Evolutionary conservation across 2,888 invertebrate genomes (phyloP).

Genomic region (Sinhomidia bicolor): DNA sequence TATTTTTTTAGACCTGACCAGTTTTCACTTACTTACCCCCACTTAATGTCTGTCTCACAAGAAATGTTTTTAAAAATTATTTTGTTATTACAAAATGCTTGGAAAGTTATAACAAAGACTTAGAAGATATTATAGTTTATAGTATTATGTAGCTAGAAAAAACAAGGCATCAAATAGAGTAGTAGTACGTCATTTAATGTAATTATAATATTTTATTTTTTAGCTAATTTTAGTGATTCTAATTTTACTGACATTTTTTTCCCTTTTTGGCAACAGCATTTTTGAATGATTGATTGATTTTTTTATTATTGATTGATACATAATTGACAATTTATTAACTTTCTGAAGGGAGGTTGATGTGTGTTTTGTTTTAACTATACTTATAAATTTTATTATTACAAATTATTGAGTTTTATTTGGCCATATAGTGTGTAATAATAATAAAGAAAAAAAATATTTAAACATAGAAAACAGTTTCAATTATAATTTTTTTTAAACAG

Average conservation of each 20-base stretch:
- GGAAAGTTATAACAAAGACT: not conserved
- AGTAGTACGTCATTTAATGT: conserved; percentile 6
- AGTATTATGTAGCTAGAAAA: not conserved
- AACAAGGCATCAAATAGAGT: conserved; percentile 42
- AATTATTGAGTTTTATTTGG: conserved; percentile 12
- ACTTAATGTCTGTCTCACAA: conserved; percentile 9
- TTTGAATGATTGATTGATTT: conserved; percentile 9
- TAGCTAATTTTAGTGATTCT: not conserved
- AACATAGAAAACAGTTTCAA: not conserved
- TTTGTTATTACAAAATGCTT: conserved; percentile 7
- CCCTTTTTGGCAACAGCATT: conserved; percentile 37
- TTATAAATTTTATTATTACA: too few species aligned
- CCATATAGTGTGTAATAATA: not conserved
- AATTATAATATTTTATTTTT: not conserved
- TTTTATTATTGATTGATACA: too few species aligned
- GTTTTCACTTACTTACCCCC: not conserved
- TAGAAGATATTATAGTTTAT: not conserved
- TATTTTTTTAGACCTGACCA: too few species aligned
- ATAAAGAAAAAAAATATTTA: too few species aligned
- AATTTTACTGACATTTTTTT: conserved; percentile 6
- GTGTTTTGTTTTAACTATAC: not conserved
- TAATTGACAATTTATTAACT: too few species aligned
- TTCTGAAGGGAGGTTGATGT: not conserved
- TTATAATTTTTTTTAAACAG: not conserved
- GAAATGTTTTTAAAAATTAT: not conserved